Base-by-base conservation (phyloP, 1,140 invertebrate species). In the Meloidogyne chitwoodi region DNA sequence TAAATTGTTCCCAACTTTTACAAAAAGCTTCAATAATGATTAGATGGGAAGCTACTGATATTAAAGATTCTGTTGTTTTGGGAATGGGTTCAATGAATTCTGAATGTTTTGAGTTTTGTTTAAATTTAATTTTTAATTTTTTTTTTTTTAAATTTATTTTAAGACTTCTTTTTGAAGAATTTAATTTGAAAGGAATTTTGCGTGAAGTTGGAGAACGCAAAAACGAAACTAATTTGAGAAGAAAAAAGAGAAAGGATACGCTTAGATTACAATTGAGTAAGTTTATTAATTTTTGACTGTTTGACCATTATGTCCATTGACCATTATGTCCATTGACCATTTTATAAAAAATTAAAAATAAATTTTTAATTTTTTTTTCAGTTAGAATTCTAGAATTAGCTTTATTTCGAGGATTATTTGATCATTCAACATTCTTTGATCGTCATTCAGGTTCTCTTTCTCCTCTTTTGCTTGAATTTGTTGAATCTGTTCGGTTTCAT, bases 201-300 rank as follows among this genome's bases (percentile, higher is more conserved):
- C 91, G 95, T 34, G 96, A 99, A 88, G 94, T 95, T 0, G 92
- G 96, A n/a, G 96, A 99, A 88, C 91, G 94, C 29, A 98, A 98
- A 87, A 93, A 96, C 88, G 96, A 99, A 88, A 98, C 96, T 85
- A 93, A 98, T 90, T 89, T 94, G 44, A 90, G 95, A 61, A 88
- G 95, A 26, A 89, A 94, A 74, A 85, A 88, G 34, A 90, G 95
- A 69, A 91, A 94, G 76, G 96, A 99, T 88, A 92, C 94, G 19
- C 88, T 99, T n/a, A 89, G 96, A 16, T 63, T 86, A 12, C 85
- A 86, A 75, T 63, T 99, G 65, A 93, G 95, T 64, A n/a, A n/a
- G 48, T 56, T n/a, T 48, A 16, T 48, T 41, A 14, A 41, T 12
- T 12, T 41, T 34, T 4, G 31, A 4, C 10, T 34, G 31, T 4